Conservation (phyloP, 2,113 vertebrate genomes). For the Pristiophorus japonicus region DNA sequence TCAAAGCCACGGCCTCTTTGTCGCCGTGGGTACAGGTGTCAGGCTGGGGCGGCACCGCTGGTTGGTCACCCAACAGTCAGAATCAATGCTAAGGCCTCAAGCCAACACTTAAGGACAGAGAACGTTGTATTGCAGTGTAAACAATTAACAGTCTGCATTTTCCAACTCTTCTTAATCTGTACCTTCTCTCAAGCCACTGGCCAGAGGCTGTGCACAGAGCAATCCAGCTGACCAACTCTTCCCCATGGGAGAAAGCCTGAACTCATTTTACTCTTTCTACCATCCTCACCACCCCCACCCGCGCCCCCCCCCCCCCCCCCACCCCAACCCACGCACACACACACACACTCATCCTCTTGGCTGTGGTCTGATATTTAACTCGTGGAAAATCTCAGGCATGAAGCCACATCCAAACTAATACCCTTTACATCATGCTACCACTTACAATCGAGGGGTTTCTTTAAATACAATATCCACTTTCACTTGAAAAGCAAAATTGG, state of each 20-base stretch:
- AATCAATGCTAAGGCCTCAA: not conserved
- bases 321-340: too few relatives aligned
- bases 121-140: not conserved
- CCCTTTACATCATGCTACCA: not conserved
- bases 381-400: not conserved
- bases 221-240: not conserved
- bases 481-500: not conserved
- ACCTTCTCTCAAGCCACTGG: not conserved
- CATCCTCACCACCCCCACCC: not conserved
- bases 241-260: not conserved
- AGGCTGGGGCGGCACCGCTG: not conserved
- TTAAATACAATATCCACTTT: constrained; percentile 10
- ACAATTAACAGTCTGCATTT: not conserved
- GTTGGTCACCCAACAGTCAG: not conserved
- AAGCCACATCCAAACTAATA: not conserved
- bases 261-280: not conserved
- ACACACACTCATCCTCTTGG: not conserved
- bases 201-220: not conserved
- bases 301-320: too few relatives aligned
- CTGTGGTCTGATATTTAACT: too few relatives aligned
- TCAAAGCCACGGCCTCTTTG: not conserved
- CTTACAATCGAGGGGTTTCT: not conserved
- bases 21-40: not conserved
- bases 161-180: not conserved
- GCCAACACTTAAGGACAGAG: not conserved